Evolutionary conservation across 2,113 vertebrate species (phyloP), one percentile per base, ranked within the genome.

Genomic region (Ochotona curzoniae): DNA sequence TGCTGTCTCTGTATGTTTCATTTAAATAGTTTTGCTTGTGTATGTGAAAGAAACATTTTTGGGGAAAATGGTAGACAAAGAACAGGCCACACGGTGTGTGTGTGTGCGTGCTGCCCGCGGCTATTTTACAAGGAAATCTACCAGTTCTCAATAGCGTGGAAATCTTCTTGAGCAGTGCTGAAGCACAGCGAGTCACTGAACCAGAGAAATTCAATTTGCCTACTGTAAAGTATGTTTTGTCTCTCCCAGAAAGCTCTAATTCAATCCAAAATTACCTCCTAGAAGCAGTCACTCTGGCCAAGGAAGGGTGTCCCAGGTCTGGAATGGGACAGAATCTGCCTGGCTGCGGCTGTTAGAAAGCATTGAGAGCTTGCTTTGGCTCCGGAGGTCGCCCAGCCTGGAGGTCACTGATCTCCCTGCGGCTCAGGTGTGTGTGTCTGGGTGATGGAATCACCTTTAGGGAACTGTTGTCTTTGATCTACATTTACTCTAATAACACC

Each of bases 121-220:
- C 92, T 97, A 95, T 97, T 96, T 98, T 97, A 96, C 91, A 97
- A 97, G 94, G 93, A 97, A 97, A 97, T 83, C 81, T 96, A 97
- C 92, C 70, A 96, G 73, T 28, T 97, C 92, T 97, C 93, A 96
- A 96, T 97, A 98, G 97, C 86, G 92, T 96, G 95, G 96, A 98
- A 98, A 97, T 96, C 96, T 98, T 97, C 95, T 93, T 95, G 92
- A 97, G 95, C 98, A 64, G 44, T 74, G 11, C 89, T 51, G n/a
- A 89, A 90, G 70, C 96, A 96, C 66, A 96, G 93, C 9, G 2
- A 97, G 96, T 96, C 96, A 97, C 96, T 98, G 97, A 98, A 98
- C 94, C 97, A 98, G 85, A 98, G 96, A 98, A 98, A 98, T 98
- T 98, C 96, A 98, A 98, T 98, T 98, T 98, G 96, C 97, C 96